phyloP scores from a whole-genome alignment of 2,797 vertebrate species.

The Rachycentron canadum region DNA sequence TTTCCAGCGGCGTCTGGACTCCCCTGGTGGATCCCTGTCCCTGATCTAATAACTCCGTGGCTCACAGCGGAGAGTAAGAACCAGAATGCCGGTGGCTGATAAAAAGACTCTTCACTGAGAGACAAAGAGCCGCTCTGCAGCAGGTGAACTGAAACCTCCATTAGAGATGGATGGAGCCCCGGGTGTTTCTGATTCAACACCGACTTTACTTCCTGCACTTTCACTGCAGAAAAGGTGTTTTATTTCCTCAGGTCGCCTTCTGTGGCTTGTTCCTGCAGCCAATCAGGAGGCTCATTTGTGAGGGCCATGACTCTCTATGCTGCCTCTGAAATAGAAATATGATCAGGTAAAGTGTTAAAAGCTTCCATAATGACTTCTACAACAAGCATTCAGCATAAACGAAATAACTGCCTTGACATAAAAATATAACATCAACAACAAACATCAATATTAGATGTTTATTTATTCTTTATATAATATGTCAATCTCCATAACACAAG shows the following conservation, averaged over 20 bases:
- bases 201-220: slow-evolving; percentile 18
- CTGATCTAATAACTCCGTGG: slow-evolving; percentile 66
- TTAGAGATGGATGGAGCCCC: slow-evolving; percentile 48
- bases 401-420: too few species aligned
- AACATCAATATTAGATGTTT: too few species aligned
- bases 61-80: slow-evolving; percentile 39
- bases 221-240: neutral
- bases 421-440: too few species aligned
- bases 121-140: slow-evolving; percentile 51
- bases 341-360: too few species aligned
- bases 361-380: too few species aligned
- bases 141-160: slow-evolving; percentile 40
- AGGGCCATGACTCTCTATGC: neutral
- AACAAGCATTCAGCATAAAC: too few species aligned
- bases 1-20: slow-evolving; percentile 29
- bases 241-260: neutral
- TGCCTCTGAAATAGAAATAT: too few species aligned
- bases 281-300: slow-evolving; percentile 9
- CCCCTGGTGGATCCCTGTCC: slow-evolving; percentile 38
- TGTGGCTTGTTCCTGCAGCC: slow-evolving; percentile 6
- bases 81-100: slow-evolving; percentile 40
- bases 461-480: too few species aligned
- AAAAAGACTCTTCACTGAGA: slow-evolving; percentile 50
- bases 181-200: slow-evolving; percentile 32
- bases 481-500: too few species aligned